phyloP scores from a whole-genome alignment of 92 coral and sea anemone genomes.

The Epizoanthus scotinus region DNA sequence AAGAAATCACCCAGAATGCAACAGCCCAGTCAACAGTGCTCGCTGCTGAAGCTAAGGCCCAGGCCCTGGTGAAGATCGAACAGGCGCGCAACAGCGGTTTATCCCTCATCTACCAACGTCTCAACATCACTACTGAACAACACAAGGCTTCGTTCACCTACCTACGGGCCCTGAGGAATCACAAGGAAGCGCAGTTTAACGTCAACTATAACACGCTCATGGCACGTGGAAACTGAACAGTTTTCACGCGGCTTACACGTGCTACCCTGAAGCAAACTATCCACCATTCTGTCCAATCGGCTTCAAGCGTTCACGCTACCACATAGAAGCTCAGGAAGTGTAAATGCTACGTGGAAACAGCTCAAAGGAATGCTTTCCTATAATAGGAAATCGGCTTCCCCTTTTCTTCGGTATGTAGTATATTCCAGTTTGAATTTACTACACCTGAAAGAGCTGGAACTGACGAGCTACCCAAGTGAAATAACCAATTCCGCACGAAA shows the following conservation, averaged over 20 bases:
- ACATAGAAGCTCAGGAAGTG: no score
- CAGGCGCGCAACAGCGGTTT: conserved; percentile 53
- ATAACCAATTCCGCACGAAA: no score
- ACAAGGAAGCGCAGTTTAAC: conserved; percentile 34
- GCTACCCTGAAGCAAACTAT: no score
- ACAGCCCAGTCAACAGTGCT: conserved; percentile 50
- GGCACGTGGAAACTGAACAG: conserved; percentile 43
- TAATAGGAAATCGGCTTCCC: no score
- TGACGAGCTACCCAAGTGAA: no score
- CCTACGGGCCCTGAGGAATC: conserved; percentile 54
- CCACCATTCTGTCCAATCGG: no score
- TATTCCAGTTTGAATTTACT: no score
- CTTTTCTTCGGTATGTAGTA: no score
- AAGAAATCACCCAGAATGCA: conserved; percentile 54
- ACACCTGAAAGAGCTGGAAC: no score
- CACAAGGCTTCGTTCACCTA: conserved; percentile 68
- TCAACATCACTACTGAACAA: conserved; percentile 51
- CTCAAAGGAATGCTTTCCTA: no score
- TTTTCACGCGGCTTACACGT: neutral
- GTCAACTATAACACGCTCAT: conserved; percentile 55
- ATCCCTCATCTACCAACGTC: conserved; percentile 48
- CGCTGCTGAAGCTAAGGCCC: conserved; percentile 46
- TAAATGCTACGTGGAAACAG: no score
- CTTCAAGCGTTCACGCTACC: no score
- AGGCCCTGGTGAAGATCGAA: conserved; percentile 52